Evolutionary conservation across 2,797 vertebrate genomes (phyloP).

Genomic region (Aselliscus stoliczkanus): DNA sequence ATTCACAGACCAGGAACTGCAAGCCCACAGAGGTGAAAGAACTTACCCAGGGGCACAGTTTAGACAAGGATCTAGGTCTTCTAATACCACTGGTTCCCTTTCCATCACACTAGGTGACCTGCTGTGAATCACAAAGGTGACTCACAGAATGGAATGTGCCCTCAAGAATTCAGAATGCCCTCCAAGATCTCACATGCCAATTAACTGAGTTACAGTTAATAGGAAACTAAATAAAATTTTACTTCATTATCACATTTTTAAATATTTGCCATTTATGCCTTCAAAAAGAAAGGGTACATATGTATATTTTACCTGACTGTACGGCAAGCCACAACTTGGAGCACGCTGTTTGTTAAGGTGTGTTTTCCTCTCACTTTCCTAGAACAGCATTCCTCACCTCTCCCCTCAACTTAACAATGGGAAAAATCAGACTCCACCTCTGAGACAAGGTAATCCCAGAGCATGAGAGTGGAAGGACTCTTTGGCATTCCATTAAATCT

Average conservation of each 20-base stretch:
- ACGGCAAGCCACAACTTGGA: not conserved
- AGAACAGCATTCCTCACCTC: not conserved
- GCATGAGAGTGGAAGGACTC: not conserved
- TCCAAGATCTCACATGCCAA: not conserved
- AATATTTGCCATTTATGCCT: not conserved
- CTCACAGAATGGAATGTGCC: not conserved
- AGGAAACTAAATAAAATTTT: not conserved
- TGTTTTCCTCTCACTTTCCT: not conserved
- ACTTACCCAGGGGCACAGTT: not conserved
- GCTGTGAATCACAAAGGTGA: not conserved
- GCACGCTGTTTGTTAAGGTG: not conserved
- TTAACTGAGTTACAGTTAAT: not conserved
- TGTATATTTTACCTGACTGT: not conserved
- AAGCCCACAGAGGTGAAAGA: not conserved
- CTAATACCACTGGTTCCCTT: not conserved
- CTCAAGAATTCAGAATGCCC: not conserved
- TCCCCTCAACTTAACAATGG: not conserved
- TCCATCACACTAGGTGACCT: not conserved
- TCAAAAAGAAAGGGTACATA: not conserved
- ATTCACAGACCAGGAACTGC: not conserved
- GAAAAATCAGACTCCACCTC: not conserved
- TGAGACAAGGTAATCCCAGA: not conserved
- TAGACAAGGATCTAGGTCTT: not conserved
- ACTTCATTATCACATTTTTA: conserved; percentile 23
- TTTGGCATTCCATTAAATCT: not conserved